These are phyloP conservation scores for Cardiocondyla obscurior DNA, from an alignment of 1,140 invertebrate species.

Conservation along the genomic window DNA sequence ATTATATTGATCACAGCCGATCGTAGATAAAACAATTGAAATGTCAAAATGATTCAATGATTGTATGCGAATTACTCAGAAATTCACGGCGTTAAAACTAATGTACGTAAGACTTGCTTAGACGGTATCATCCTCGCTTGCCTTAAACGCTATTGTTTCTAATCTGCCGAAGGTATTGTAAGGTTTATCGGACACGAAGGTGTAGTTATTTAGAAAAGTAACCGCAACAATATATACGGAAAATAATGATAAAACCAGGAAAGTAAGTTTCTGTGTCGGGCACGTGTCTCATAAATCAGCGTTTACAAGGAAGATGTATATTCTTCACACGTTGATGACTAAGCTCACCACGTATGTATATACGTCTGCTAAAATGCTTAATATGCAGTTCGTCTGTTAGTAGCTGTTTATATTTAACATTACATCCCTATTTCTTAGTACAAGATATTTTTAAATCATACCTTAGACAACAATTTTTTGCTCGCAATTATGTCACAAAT, in stretches of 20 bases:
- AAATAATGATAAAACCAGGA: slow-evolving; percentile 33
- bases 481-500: background rate
- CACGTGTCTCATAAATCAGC: slow-evolving; percentile 43
- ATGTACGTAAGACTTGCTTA: background rate
- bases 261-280: slow-evolving; percentile 49
- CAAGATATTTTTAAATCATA: background rate
- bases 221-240: slow-evolving; percentile 10
- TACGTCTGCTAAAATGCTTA: slow-evolving; percentile 30
- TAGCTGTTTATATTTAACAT: slow-evolving; percentile 17
- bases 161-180: slow-evolving; percentile 15
- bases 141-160: slow-evolving; percentile 3
- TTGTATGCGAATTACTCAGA: slow-evolving; percentile 1
- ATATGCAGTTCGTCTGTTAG: slow-evolving; percentile 22
- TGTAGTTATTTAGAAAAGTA: slow-evolving; percentile 23
- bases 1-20: background rate
- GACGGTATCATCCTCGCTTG: background rate
- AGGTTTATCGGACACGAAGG: background rate
- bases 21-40: slow-evolving; percentile 1
- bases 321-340: slow-evolving; percentile 47
- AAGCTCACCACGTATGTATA: slow-evolving; percentile 22
- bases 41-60: background rate
- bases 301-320: slow-evolving; percentile 26
- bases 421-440: background rate
- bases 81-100: background rate
- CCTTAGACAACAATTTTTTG: background rate